Evolutionary conservation across 2,888 invertebrate genomes (phyloP), one percentile per base, ranked within the genome.

Genomic region (Flexamia atlantica): DNA sequence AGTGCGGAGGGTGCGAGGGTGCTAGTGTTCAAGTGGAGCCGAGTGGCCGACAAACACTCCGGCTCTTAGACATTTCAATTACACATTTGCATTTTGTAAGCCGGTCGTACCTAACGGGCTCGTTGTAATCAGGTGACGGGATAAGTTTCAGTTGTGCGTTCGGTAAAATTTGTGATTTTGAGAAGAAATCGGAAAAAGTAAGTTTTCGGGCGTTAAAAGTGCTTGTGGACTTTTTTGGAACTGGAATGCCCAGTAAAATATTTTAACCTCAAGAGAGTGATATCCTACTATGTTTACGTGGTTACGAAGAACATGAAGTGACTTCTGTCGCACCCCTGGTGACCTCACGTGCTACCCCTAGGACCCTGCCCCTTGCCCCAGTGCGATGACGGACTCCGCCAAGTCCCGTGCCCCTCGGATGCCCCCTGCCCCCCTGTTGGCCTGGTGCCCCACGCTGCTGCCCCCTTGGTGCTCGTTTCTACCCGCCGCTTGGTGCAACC

Each of bases 361-460:
- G 46, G 36, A 36, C 36, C 36, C 12, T 40, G 40, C 40, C 40
- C 46, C 46, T 23, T 2, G 5, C 53, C 23, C 17, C 17, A 23
- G 53, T 23, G 81, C 23, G 5, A 83, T 83, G 82, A 74, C 82
- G 74, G 79, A 82, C 83, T 84, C 85, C 82, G 32, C 36, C 79
- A 72, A 85, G 82, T 50, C 70, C 23, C 76, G 80, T 14, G 72
- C 76, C 28, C 46, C 86, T 89, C 60, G 89, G 89, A 79, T 90
- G 90, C 85, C 90, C 89, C 92, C 93, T n/a, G 92, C 93, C n/a
- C 94, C 95, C 83, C 92, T 95, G 89, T 90, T 95, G 89, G 94
- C 94, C 23, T 95, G 95, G 95, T 94, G 95, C 88, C 95, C 95
- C 68, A 93, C 95, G 85, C 90, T 95, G 88, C 90, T 95, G 89